These are phyloP conservation scores for Micronycteris hirsuta DNA, from an alignment of 2,113 vertebrate species.

Conservation along the genomic window DNA sequence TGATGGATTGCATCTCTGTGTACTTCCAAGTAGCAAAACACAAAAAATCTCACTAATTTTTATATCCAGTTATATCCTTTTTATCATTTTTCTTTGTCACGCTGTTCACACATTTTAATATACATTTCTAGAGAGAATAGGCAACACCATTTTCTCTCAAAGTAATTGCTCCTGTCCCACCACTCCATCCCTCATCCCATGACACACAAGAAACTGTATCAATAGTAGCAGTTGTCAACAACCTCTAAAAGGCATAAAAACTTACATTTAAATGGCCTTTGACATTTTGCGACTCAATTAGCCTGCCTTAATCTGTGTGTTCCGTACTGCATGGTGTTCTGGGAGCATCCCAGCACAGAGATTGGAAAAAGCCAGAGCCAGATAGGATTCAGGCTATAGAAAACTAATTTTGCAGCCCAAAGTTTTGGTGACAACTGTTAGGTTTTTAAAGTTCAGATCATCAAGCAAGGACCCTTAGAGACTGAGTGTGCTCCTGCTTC, in stretches of 20 bases:
- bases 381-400: background rate
- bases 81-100: background rate
- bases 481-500: fast-evolving
- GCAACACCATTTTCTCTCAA: background rate
- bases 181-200: background rate
- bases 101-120: background rate
- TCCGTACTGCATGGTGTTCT: background rate
- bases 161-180: background rate
- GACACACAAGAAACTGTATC: background rate
- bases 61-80: background rate
- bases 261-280: background rate
- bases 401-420: background rate
- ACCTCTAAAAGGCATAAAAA: background rate
- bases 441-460: background rate
- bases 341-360: background rate
- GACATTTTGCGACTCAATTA: conserved; percentile 31
- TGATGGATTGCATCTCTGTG: background rate
- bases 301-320: background rate
- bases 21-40: background rate
- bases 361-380: background rate
- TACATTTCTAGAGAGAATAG: background rate
- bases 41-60: background rate
- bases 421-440: background rate
- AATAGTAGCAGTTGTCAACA: background rate
- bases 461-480: background rate